Base-by-base conservation (phyloP, 2,888 invertebrate genomes). In the Cactoblastis cactorum region DNA sequence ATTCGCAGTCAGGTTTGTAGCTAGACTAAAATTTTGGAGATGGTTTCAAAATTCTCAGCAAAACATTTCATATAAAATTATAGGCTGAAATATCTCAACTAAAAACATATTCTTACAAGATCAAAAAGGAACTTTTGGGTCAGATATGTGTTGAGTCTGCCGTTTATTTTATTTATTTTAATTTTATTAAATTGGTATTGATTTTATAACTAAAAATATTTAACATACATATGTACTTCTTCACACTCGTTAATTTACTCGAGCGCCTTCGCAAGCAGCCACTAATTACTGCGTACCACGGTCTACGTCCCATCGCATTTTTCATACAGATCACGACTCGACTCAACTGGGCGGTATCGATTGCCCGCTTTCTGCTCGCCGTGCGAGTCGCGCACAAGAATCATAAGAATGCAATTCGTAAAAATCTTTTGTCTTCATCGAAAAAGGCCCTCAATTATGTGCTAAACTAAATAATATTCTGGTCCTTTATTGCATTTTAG, bases 281-380 rank as follows among this genome's bases (percentile, higher is more conserved):
- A 48, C 47, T 48, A 48, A 48, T 48, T 48, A 37, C 47, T 48
- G 24, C 37, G 47, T 37, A 24, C 37, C 37, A 37, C n/a, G 37
- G 11, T 43, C 37, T n/a, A 37, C 47, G 34, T 46, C 45, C 34
- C 33, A 60, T 59, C 55, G 63, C 77, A 83, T 83, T 84, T 84
- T 84, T 84, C 80, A 86, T 72, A 76, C 86, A 80, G 83, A 83
- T 84, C 86, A 86, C 85, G 86, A 74, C 83, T 65, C 71, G 67
- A 67, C 72, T 74, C 70, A 62, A 66, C 68, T 65, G 67, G 59
- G 62, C 67, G 62, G 60, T 76, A 83, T 85, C 80, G 84, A 85
- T 85, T 75, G 67, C 83, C 77, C 41, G 41, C 41, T 49, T 49
- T 41, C 41, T 34, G 24, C 22, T 45, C 11, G 34, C 22, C 14